phyloP scores from a whole-genome alignment of 2,888 invertebrate species.

The Eupeodes luniger region DNA sequence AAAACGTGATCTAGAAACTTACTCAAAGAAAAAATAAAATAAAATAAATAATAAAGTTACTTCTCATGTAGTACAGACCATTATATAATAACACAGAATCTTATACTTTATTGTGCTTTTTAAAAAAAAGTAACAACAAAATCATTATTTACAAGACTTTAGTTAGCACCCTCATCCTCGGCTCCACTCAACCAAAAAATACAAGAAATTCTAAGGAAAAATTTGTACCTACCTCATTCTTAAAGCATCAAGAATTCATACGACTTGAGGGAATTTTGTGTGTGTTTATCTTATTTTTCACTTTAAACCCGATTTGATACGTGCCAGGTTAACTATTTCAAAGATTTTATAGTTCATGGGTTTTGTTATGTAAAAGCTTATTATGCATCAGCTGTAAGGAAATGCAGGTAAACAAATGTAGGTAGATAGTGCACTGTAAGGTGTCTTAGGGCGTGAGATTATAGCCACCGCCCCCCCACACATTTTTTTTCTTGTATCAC shows the following conservation, averaged over 20 bases:
- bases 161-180: not conserved
- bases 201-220: not conserved
- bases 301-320: conserved; percentile 13
- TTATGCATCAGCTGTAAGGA: not conserved
- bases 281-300: not conserved
- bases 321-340: conserved; percentile 9
- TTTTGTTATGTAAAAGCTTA: not conserved
- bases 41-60: not conserved
- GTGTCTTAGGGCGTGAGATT: too few relatives aligned
- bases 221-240: not conserved
- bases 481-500: too few relatives aligned
- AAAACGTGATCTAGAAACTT: conserved; percentile 4
- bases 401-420: too few relatives aligned
- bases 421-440: too few relatives aligned
- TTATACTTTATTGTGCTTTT: conserved; percentile 17
- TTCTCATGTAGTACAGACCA: conserved; percentile 1
- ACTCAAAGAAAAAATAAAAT: not conserved
- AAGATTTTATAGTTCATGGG: conserved; percentile 16
- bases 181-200: not conserved
- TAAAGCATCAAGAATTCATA: not conserved
- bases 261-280: not conserved
- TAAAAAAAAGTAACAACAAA: not conserved
- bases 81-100: conserved; percentile 13
- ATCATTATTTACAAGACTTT: conserved; percentile 12
- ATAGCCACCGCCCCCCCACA: too few relatives aligned